Conservation (phyloP, 2,888 invertebrate species). For the Shargacucullia verbasci region DNA sequence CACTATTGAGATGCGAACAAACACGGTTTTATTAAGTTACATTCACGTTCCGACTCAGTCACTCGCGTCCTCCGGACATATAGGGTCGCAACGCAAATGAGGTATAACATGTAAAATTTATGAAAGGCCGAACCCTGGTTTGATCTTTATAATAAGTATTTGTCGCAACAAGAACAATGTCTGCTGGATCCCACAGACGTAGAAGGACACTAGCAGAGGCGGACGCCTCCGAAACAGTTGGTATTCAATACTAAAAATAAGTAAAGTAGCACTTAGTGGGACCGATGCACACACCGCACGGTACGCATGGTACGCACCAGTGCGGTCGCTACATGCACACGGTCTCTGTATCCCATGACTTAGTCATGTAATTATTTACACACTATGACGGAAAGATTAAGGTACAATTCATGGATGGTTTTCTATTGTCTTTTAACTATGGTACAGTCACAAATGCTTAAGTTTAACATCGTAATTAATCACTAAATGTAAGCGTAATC, state of each 20-base stretch:
- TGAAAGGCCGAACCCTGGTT: background rate
- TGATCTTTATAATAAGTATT: background rate
- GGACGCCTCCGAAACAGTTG: background rate
- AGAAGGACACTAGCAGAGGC: background rate
- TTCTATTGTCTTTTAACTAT: too few relatives aligned
- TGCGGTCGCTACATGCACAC: too few relatives aligned
- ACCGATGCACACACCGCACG: background rate
- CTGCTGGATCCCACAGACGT: background rate
- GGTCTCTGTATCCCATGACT: too few relatives aligned
- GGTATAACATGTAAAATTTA: constrained; percentile 3
- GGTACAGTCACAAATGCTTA: background rate
- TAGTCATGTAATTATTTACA: too few relatives aligned
- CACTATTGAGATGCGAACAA: constrained; percentile 12
- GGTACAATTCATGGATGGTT: too few relatives aligned
- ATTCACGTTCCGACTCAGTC: background rate
- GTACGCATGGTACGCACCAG: too few relatives aligned
- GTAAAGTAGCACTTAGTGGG: background rate
- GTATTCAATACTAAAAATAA: background rate
- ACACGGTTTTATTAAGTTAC: constrained; percentile 2
- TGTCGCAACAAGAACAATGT: background rate
- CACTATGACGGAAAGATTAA: too few relatives aligned
- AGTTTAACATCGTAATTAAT: background rate
- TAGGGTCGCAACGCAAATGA: background rate
- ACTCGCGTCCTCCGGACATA: background rate
- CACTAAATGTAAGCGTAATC: background rate